Conservation (phyloP, 2,113 vertebrate species). For the Anolis carolinensis region DNA sequence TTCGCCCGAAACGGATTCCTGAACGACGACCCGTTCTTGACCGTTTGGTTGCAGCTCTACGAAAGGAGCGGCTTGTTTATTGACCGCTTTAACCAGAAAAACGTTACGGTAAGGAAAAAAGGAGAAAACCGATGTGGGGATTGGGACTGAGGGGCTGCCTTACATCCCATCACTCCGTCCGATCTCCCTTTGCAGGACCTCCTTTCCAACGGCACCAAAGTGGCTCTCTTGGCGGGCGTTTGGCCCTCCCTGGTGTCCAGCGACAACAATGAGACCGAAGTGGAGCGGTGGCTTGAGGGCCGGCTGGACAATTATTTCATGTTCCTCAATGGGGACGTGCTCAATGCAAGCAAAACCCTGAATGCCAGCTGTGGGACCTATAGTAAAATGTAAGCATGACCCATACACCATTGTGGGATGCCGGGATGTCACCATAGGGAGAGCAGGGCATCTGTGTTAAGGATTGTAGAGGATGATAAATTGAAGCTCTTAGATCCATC, state of each 20-base stretch:
- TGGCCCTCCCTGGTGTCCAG: not conserved
- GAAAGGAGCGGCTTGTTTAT: constrained; percentile 15
- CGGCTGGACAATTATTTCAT: not conserved
- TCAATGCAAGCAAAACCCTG: not conserved
- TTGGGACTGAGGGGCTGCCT: too few species aligned
- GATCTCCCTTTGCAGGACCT: not conserved
- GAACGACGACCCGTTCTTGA: constrained; percentile 17
- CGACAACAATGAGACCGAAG: not conserved
- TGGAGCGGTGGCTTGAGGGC: constrained; percentile 15
- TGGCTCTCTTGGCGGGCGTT: constrained; percentile 12
- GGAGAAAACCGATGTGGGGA: too few species aligned
- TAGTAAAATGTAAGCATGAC: constrained; percentile 33
- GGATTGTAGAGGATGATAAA: too few species aligned
- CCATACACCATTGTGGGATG: not conserved
- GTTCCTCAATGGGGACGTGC: constrained; percentile 3
- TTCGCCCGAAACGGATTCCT: constrained; percentile 14
- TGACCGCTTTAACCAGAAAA: constrained; percentile 16
- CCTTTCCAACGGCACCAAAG: constrained; percentile 11
- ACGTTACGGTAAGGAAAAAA: constrained; percentile 2
- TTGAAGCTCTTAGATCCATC: too few species aligned
- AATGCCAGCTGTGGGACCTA: constrained; percentile 19
- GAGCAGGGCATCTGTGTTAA: too few species aligned
- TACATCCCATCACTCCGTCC: too few species aligned
- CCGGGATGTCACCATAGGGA: not conserved
- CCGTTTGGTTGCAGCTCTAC: not conserved